Evolutionary conservation across 2,797 vertebrate species (phyloP).

Genomic region (Oreortyx pictus): DNA sequence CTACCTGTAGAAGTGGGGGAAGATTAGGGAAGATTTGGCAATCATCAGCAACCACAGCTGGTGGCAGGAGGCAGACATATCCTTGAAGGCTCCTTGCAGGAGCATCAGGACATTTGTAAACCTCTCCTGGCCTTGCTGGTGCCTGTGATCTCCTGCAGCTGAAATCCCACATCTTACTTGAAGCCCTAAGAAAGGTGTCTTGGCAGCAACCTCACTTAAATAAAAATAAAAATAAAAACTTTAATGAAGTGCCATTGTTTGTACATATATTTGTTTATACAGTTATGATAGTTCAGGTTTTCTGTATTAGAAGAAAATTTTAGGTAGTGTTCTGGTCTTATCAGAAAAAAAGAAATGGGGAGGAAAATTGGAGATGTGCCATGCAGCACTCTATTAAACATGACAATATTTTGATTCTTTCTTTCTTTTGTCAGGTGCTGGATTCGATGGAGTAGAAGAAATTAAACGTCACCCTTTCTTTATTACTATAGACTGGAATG

Average conservation of each 20-base stretch:
- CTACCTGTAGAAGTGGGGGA: background rate
- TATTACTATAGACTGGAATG: slow-evolving; percentile 97
- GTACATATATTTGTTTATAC: background rate
- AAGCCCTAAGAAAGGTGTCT: background rate
- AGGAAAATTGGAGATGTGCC: background rate
- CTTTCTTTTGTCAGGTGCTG: slow-evolving; percentile 85
- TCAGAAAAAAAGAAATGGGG: background rate
- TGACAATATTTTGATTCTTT: background rate
- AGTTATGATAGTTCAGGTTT: background rate
- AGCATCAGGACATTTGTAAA: background rate
- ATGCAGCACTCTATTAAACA: background rate
- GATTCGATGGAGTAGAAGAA: slow-evolving; percentile 96
- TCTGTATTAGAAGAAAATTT: background rate
- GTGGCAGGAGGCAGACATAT: background rate
- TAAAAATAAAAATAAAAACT: background rate
- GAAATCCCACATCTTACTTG: background rate
- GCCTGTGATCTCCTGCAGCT: rapidly evolving
- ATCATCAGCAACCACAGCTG: rapidly evolving
- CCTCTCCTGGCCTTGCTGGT: background rate
- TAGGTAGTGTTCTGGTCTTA: background rate
- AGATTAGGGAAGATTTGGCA: background rate
- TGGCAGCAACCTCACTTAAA: background rate
- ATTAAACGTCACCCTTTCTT: slow-evolving; percentile 98
- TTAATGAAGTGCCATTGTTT: background rate
- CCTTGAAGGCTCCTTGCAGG: background rate